Evolutionary conservation across 1,140 invertebrate genomes (phyloP).

Genomic region (Bombus superbus): DNA sequence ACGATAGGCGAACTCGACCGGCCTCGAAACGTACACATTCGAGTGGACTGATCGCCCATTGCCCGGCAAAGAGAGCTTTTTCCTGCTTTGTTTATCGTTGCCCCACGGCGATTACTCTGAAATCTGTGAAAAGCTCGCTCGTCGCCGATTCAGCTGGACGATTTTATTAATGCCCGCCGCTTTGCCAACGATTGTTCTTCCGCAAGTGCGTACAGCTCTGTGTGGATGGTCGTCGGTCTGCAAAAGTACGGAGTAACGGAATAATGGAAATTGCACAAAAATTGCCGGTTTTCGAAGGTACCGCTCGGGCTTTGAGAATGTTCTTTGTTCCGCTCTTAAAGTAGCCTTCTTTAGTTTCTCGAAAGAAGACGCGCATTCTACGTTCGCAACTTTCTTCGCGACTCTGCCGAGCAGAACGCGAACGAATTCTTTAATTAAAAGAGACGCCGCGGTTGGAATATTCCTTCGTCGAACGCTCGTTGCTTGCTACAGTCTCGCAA

Average conservation of each 20-base stretch:
- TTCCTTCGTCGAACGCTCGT: neutral
- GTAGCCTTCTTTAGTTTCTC: too few species aligned
- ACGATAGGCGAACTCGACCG: slow-evolving; percentile 43
- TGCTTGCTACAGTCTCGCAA: too few species aligned
- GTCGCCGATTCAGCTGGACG: neutral
- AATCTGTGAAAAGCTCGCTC: slow-evolving; percentile 7
- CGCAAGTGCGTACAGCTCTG: neutral
- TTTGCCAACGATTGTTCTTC: neutral
- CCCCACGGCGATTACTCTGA: slow-evolving; percentile 11
- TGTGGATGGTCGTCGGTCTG: neutral
- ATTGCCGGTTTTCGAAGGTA: too few species aligned
- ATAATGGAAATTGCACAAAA: neutral
- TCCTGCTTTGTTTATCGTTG: slow-evolving; percentile 30
- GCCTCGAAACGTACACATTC: slow-evolving; percentile 37
- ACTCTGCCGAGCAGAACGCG: too few species aligned
- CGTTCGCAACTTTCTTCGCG: too few species aligned
- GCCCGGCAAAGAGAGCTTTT: neutral
- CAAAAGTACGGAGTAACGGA: neutral
- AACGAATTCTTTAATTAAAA: neutral
- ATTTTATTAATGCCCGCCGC: neutral
- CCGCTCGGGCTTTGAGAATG: neutral
- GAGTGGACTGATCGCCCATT: neutral
- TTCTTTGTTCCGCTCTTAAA: neutral
- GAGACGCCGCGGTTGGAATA: neutral
- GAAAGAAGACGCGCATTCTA: too few species aligned